Percentiles rank a stretch among this genome's conserved stretches.
phyloP scores from a whole-genome alignment of 2,888 invertebrate species.

The Ceraclea dissimilis region DNA sequence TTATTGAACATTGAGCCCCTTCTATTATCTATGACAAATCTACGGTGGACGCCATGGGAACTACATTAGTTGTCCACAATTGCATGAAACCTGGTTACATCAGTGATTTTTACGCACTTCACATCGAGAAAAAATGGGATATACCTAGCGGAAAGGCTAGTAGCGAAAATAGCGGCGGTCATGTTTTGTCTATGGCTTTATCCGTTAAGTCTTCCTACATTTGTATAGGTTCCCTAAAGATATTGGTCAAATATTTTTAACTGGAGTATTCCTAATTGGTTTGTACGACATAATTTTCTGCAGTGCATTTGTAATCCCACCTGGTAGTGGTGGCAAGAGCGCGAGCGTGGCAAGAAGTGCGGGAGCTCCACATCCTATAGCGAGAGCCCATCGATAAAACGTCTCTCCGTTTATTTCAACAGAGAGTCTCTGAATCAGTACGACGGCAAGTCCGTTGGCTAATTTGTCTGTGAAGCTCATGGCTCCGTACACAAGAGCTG shows the following conservation, averaged over 20 bases:
- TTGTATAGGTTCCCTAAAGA: too few species aligned
- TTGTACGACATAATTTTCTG: not conserved
- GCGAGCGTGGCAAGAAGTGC: constrained; percentile 33
- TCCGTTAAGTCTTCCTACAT: too few species aligned
- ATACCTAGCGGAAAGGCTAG: too few species aligned
- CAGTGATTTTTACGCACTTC: too few species aligned
- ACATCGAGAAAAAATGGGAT: too few species aligned
- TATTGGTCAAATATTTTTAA: not conserved
- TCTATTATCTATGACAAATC: too few species aligned
- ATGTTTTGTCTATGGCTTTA: too few species aligned
- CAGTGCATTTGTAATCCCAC: not conserved
- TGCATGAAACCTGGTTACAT: too few species aligned
- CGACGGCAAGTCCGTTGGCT: constrained; percentile 78
- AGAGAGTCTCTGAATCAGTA: constrained; percentile 71
- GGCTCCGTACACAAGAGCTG: constrained; percentile 86
- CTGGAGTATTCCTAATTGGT: not conserved
- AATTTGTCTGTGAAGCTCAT: constrained; percentile 92
- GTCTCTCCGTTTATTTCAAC: constrained; percentile 36
- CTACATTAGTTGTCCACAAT: too few species aligned
- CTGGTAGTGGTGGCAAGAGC: constrained; percentile 6
- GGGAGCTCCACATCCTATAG: constrained; percentile 40
- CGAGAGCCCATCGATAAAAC: constrained; percentile 38
- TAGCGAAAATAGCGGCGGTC: too few species aligned
- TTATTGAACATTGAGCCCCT: too few species aligned
- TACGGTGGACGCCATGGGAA: too few species aligned